Evolutionary conservation across 2,113 vertebrate genomes (phyloP).

Genomic region (Tyto alba): DNA sequence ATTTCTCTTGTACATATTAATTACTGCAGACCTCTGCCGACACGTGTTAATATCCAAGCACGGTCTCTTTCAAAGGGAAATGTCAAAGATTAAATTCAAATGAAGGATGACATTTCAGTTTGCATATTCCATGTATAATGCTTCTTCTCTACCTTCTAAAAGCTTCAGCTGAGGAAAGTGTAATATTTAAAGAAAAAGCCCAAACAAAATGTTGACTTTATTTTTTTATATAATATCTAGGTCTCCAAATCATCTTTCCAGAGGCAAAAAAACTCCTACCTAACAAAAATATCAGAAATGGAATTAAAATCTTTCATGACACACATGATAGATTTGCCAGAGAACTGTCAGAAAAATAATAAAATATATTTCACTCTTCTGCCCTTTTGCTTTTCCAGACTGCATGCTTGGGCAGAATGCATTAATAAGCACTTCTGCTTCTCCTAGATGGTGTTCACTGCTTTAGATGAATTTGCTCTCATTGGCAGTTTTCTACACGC

Average conservation of each 20-base stretch:
- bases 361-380: background rate
- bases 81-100: slow-evolving; percentile 31
- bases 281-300: background rate
- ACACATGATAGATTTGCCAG: background rate
- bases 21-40: slow-evolving; percentile 23
- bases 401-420: background rate
- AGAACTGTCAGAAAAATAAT: background rate
- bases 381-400: background rate
- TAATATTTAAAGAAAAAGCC: background rate
- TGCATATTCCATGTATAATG: background rate
- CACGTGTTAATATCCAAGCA: background rate
- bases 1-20: slow-evolving; percentile 21
- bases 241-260: background rate
- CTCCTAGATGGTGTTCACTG: background rate
- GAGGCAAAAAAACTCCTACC: background rate
- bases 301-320: background rate
- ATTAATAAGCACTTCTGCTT: background rate
- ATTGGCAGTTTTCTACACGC: background rate
- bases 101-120: slow-evolving; percentile 17
- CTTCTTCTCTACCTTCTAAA: background rate
- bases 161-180: background rate
- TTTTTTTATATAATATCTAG: background rate
- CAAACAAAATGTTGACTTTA: accelerated
- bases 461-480: background rate
- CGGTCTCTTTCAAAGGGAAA: slow-evolving; percentile 32